A percentile compares a stretch with the other conserved stretches of the same genome.
Conservation (phyloP, 2,888 invertebrate genomes). For the Eudemis profundana region DNA sequence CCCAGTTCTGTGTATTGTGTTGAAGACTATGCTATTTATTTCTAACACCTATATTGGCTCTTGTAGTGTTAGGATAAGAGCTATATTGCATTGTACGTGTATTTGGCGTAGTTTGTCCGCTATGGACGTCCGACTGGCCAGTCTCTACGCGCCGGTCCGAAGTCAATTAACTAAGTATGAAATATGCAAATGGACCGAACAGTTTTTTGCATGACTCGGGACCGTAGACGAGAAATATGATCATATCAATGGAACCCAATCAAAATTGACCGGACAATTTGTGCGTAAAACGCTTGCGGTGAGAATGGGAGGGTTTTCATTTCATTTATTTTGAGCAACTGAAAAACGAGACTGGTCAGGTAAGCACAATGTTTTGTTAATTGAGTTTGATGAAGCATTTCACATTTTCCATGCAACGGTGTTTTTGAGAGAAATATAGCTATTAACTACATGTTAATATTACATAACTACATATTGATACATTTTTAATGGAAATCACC, state of each 20-base stretch:
- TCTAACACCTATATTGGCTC: neutral
- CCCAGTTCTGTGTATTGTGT: constrained; percentile 12
- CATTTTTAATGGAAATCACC: too few species aligned
- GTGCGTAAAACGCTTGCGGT: neutral
- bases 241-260: neutral
- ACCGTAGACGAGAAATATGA: constrained; percentile 20
- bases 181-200: constrained; percentile 66
- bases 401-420: too few species aligned
- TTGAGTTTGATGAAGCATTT: constrained; percentile 4
- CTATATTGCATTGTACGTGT: constrained; percentile 10
- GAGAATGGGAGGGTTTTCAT: neutral
- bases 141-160: constrained; percentile 56
- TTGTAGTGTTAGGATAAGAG: constrained; percentile 5
- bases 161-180: constrained; percentile 71
- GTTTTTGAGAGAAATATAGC: too few species aligned
- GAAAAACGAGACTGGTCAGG: neutral
- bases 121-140: constrained; percentile 53
- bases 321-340: constrained; percentile 1
- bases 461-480: too few species aligned
- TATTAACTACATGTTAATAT: too few species aligned
- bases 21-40: constrained; percentile 9
- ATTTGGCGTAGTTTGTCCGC: constrained; percentile 44
- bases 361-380: neutral
- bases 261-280: constrained; percentile 6
- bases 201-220: constrained; percentile 49